These are phyloP conservation scores for Eleutherodactylus coqui DNA, from an alignment of 2,797 vertebrate species.

Conservation along the genomic window DNA sequence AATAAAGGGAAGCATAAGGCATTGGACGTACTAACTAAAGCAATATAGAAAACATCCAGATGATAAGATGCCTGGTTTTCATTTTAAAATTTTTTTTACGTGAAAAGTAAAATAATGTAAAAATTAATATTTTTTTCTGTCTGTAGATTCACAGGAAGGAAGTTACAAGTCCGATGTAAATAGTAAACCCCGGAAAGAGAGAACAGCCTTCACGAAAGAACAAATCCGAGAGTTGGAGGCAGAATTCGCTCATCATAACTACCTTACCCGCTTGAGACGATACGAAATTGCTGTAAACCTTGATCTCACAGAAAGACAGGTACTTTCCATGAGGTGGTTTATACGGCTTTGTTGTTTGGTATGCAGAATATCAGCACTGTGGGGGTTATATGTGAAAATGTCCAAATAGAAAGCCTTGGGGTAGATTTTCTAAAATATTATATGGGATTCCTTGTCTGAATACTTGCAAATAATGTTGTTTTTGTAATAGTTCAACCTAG, in stretches of 20 bases:
- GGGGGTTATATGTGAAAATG: no score
- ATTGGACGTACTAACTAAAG: not conserved
- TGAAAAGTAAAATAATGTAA: not conserved
- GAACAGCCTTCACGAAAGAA: slow-evolving; percentile 99
- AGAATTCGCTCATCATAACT: slow-evolving; percentile 99
- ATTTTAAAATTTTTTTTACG: not conserved
- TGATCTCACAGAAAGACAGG: slow-evolving; percentile 99
- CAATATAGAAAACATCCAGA: not conserved
- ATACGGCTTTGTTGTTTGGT: not conserved
- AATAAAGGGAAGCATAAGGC: slow-evolving; percentile 20
- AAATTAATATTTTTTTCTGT: slow-evolving; percentile 66
- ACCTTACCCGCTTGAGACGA: slow-evolving; percentile 95
- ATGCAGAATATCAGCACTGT: not conserved
- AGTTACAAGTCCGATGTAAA: slow-evolving; percentile 97
- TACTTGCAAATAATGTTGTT: no score
- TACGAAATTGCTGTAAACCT: slow-evolving; percentile 99
- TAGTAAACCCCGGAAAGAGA: slow-evolving; percentile 98
- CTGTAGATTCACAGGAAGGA: slow-evolving; percentile 94
- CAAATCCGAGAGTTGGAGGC: slow-evolving; percentile 98
- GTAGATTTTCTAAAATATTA: not conserved
- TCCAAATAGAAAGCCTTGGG: not conserved
- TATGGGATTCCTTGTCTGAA: no score
- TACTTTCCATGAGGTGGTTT: slow-evolving; percentile 70
- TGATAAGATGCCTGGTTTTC: not conserved
- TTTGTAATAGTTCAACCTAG: no score